Evolutionary conservation across 1,140 invertebrate species (phyloP).

Genomic region (Diorhabda elongata): DNA sequence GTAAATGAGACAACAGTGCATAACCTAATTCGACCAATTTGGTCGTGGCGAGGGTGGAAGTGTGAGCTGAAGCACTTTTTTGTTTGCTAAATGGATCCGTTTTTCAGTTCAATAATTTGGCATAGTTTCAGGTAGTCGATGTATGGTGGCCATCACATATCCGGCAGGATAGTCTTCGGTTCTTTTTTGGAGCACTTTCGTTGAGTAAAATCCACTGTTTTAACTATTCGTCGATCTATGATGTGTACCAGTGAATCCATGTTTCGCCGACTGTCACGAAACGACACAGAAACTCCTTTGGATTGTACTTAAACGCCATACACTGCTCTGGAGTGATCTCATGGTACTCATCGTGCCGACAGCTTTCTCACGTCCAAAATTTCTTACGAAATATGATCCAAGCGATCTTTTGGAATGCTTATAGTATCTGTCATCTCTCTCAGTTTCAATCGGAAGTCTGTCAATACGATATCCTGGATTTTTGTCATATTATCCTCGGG

Average conservation of each 20-base stretch:
- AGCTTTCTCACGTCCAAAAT: not conserved
- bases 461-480: not conserved
- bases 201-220: not conserved
- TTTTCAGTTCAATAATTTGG: not conserved
- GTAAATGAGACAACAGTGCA: not conserved
- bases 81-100: not conserved
- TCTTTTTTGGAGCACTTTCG: not conserved
- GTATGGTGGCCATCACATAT: not conserved
- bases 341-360: not conserved
- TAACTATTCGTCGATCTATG: not conserved
- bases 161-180: not conserved
- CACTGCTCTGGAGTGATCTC: not conserved
- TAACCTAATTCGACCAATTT: too few relatives aligned
- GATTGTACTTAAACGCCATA: not conserved
- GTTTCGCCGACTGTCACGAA: not conserved
- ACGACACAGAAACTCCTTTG: not conserved
- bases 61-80: not conserved
- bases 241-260: not conserved
- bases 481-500: not conserved
- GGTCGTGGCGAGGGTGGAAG: not conserved
- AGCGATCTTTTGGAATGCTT: not conserved
- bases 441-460: not conserved
- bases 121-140: not conserved
- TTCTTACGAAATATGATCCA: not conserved
- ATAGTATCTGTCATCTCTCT: not conserved